Percentiles rank a stretch among this genome's conserved stretches.
These are phyloP conservation scores for Ephydatia muelleri DNA, from an alignment of 37 sponge, comb jelly and placozoan genomes.

Conservation along the genomic window DNA sequence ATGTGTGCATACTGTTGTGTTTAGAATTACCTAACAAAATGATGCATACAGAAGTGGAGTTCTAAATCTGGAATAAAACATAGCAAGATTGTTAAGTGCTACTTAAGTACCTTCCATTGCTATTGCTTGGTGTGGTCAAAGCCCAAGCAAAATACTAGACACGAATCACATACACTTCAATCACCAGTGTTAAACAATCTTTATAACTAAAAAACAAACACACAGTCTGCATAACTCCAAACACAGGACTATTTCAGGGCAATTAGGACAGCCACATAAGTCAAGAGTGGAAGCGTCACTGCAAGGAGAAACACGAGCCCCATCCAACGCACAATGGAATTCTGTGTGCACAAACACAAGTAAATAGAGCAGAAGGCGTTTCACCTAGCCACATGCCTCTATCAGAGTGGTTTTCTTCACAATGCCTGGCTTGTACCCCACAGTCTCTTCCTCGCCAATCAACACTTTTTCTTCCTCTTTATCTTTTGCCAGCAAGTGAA, in stretches of 20 bases:
- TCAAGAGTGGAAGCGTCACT: neutral
- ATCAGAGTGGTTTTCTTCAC: neutral
- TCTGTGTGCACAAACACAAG: neutral
- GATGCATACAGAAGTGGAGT: no score
- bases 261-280: neutral
- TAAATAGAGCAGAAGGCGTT: neutral
- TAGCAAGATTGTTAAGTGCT: no score
- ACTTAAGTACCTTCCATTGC: no score
- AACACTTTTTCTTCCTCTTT: neutral
- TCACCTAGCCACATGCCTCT: neutral
- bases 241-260: neutral
- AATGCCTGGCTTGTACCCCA: neutral
- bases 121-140: no score
- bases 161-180: no score
- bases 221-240: no score
- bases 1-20: no score
- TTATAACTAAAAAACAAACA: no score
- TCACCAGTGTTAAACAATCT: no score
- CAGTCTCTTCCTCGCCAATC: constrained; percentile 8
- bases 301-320: neutral
- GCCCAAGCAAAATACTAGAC: no score
- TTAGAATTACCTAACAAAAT: no score
- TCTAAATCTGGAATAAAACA: no score
- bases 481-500: constrained; percentile 5
- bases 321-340: neutral